phyloP scores from a whole-genome alignment of 2,113 vertebrate genomes.

The Syngnathus typhle region DNA sequence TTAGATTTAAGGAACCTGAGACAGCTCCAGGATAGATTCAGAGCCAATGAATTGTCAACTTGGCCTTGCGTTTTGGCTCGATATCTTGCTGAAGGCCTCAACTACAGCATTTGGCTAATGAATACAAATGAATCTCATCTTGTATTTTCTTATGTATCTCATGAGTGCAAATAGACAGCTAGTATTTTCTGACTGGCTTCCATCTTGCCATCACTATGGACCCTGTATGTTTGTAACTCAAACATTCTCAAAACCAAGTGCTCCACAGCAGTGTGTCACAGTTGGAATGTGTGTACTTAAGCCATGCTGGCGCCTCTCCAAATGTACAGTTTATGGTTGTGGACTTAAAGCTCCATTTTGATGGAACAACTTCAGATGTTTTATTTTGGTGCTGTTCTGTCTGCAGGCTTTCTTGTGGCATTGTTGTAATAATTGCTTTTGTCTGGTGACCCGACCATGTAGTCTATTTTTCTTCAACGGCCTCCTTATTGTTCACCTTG shows the following conservation, averaged over 20 bases:
- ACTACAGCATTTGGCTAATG: background rate
- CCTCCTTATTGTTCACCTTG: background rate
- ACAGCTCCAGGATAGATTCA: background rate
- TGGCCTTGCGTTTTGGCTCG: background rate
- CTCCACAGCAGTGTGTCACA: conserved; percentile 7
- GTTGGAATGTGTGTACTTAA: background rate
- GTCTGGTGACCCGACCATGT: background rate
- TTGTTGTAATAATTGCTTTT: background rate
- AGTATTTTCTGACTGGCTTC: background rate
- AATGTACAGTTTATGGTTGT: conserved; percentile 6
- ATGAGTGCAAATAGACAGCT: background rate
- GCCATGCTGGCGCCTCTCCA: background rate
- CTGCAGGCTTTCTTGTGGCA: background rate
- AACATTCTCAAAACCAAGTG: background rate
- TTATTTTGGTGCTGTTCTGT: conserved; percentile 3
- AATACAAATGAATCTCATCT: too few species aligned
- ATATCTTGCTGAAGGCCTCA: conserved; percentile 1
- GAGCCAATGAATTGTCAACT: background rate
- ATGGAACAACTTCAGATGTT: conserved; percentile 1
- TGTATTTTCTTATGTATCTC: too few species aligned
- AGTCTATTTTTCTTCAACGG: background rate
- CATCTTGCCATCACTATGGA: background rate
- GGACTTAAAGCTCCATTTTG: conserved; percentile 1
- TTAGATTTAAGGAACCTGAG: conserved; percentile 1
- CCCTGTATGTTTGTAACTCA: background rate